These are phyloP conservation scores for Rhadina sibilatrix DNA, from an alignment of 2,113 vertebrate genomes.

Conservation along the genomic window DNA sequence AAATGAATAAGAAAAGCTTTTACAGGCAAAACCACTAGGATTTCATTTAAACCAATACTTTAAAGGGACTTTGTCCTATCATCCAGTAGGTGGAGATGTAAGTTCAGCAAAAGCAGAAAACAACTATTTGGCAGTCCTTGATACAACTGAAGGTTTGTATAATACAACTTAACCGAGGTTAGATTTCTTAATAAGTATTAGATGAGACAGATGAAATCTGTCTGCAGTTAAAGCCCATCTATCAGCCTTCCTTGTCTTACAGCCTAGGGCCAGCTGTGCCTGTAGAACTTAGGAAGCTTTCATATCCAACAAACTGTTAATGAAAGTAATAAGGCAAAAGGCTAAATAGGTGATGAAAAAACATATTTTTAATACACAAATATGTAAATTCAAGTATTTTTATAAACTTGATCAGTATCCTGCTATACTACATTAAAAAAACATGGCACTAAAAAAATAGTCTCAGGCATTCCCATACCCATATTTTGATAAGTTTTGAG, in stretches of 20 bases:
- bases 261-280: neutral
- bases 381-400: neutral
- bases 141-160: neutral
- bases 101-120: constrained; percentile 7
- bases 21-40: neutral
- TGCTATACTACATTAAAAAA: neutral
- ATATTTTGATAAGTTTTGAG: neutral
- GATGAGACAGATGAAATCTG: constrained; percentile 34
- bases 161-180: neutral
- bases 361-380: neutral
- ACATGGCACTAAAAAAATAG: neutral
- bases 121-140: neutral
- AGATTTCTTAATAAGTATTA: constrained; percentile 51
- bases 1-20: neutral
- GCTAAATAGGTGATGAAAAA: neutral
- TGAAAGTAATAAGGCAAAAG: neutral
- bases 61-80: neutral
- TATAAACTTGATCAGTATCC: neutral
- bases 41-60: neutral
- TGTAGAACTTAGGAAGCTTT: neutral
- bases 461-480: neutral
- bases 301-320: neutral
- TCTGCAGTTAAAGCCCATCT: neutral
- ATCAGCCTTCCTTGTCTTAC: neutral
- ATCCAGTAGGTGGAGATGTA: constrained; percentile 72